A percentile compares a stretch with the other conserved stretches of the same genome.
phyloP scores from a whole-genome alignment of 2,113 vertebrate species.

The Pluvianellus socialis region DNA sequence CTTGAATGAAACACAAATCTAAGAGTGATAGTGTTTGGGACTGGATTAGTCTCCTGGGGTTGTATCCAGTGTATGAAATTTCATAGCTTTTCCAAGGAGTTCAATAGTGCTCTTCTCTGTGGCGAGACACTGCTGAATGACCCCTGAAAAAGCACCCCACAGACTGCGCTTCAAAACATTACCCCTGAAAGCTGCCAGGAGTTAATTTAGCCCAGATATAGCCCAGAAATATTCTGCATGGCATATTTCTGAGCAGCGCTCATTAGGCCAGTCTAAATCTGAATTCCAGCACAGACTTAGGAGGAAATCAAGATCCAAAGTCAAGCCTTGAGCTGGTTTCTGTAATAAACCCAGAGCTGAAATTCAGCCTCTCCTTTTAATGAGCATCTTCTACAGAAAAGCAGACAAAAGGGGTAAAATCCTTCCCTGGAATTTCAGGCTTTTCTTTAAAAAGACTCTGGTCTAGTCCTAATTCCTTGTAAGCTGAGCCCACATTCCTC shows the following conservation, averaged over 20 bases:
- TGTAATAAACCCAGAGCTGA: neutral
- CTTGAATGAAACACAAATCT: constrained; percentile 61
- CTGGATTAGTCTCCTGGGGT: constrained; percentile 44
- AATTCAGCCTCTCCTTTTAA: neutral
- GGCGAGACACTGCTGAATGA: neutral
- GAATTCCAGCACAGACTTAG: neutral
- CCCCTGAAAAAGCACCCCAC: neutral
- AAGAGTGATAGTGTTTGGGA: constrained; percentile 26
- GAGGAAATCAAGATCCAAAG: neutral
- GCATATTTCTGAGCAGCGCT: neutral
- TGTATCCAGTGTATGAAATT: constrained; percentile 49
- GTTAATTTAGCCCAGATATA: neutral
- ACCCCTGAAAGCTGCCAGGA: neutral
- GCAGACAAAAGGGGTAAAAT: neutral
- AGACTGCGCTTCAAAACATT: neutral
- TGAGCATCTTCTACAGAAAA: neutral
- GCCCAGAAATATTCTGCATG: neutral
- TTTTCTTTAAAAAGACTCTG: neutral
- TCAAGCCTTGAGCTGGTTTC: neutral
- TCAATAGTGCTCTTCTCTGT: constrained; percentile 6
- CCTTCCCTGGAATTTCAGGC: neutral
- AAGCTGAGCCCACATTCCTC: neutral
- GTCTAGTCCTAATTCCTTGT: neutral
- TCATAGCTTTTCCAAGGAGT: constrained; percentile 47
- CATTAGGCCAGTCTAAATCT: neutral